Evolutionary conservation across 2,888 invertebrate species (phyloP).

Genomic region (Panorpa germanica): DNA sequence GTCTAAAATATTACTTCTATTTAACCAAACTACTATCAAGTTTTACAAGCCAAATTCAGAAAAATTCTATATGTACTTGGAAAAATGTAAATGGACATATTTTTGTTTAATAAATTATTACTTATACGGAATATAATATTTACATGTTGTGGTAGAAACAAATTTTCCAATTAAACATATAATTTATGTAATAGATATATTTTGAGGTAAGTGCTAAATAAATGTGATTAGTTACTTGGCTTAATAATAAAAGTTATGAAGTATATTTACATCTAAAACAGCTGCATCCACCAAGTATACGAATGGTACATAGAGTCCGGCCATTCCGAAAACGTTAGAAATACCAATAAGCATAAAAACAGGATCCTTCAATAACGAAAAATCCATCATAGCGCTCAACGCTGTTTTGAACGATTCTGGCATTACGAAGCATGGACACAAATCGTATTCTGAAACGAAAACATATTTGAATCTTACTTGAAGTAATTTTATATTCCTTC

Average conservation of each 20-base stretch:
- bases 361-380: constrained; percentile 70
- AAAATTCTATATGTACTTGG: too few relatives aligned
- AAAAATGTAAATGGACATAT: too few relatives aligned
- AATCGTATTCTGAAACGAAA: constrained; percentile 42
- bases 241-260: constrained; percentile 2
- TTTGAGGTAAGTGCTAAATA: constrained; percentile 1
- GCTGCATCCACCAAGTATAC: constrained; percentile 82
- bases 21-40: too few relatives aligned
- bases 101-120: too few relatives aligned
- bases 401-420: constrained; percentile 70
- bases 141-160: too few relatives aligned
- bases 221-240: background rate
- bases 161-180: too few relatives aligned
- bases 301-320: constrained; percentile 92
- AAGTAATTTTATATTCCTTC: constrained; percentile 1
- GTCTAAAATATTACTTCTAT: too few relatives aligned
- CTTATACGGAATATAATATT: too few relatives aligned
- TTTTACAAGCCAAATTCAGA: too few relatives aligned
- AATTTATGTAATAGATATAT: too few relatives aligned
- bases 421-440: constrained; percentile 61
- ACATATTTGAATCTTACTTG: constrained; percentile 2
- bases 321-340: constrained; percentile 93
- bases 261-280: constrained; percentile 37
- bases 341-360: constrained; percentile 83
- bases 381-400: constrained; percentile 77